phyloP scores from a whole-genome alignment of 2,113 vertebrate species.

The Oenanthe oenanthe region DNA sequence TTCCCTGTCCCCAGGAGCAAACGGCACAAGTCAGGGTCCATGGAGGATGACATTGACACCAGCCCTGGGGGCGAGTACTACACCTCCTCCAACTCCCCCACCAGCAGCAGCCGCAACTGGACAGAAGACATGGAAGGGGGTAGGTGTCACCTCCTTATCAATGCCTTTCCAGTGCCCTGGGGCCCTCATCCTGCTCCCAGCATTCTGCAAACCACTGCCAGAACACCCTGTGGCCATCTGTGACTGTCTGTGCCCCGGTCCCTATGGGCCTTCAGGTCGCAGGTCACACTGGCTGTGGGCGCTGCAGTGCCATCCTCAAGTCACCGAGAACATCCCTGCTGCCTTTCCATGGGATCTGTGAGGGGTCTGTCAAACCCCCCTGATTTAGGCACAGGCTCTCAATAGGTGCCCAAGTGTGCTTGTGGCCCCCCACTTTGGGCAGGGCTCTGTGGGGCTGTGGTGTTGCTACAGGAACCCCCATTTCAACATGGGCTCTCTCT shows the following conservation, averaged over 20 bases:
- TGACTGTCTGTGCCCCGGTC: fast-evolving
- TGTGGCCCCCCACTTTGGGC: background rate
- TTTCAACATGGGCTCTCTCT: fast-evolving
- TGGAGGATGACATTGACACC: constrained; percentile 94
- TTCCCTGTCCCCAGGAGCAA: constrained; percentile 83
- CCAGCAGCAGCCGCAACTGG: constrained; percentile 97
- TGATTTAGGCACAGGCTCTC: background rate
- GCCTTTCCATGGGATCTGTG: background rate
- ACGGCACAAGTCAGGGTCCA: constrained; percentile 94
- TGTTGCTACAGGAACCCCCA: background rate
- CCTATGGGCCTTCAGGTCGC: background rate
- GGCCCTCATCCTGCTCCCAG: background rate
- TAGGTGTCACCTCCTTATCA: constrained; percentile 47
- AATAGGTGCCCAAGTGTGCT: background rate
- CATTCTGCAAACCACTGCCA: fast-evolving
- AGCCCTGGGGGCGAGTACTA: constrained; percentile 96
- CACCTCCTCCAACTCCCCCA: constrained; percentile 93
- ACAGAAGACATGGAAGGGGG: constrained; percentile 98
- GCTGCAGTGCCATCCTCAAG: background rate
- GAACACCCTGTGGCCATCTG: background rate
- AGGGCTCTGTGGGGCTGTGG: too few relatives aligned
- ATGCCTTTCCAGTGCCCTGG: background rate
- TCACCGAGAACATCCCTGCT: background rate
- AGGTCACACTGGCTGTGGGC: background rate
- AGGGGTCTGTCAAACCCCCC: background rate